Evolutionary conservation across 2,113 vertebrate species (phyloP), one percentile per base, ranked within the genome.

Genomic region (Microtus oregoni): DNA sequence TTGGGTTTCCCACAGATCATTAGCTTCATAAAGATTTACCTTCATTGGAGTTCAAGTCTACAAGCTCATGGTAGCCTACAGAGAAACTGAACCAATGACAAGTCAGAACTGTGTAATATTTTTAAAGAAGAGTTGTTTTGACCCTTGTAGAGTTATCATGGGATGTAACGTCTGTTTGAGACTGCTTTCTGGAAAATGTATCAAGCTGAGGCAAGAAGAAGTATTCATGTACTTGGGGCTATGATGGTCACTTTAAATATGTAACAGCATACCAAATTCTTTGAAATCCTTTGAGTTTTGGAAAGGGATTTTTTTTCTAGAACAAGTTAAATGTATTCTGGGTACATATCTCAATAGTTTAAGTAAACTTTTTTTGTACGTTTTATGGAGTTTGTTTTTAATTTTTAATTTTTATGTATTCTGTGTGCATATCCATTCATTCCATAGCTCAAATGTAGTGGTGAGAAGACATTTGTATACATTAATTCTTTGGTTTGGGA

Each of bases 181-280:
- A n/a, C 44, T 86, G 24, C 11, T 86, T 30, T 38, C 65, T 68
- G 32, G 30, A 32, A 86, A 86, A 68, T 8, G 8, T 70, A 22
- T 50, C 12, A 1, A n/a, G 20, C 8, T 83, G 70, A 83, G 38
- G 12, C 72, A 88, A 78, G 30, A 94, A 81, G 58, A 68, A 91
- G 12, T 26, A 55, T 0, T 75, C 35, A 95, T 61, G 11, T 8
- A 78, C 83, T 41, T 61, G 15, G 83, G 88, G 77, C 88, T 52
- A 86, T 35, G 38, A 86, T 70, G 86, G 73, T 79, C 14, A 52
- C 41, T 68, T 96, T 63, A 96, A 90, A 92, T 72, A 88, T 17
- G 41, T 47, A 89, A 28, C 4, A 72, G 55, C 44, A 28, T 50
- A 72, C 8, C 44, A 94, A 92, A n/a, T 50, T 81, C 55, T 82